Conservation (phyloP, 2,113 vertebrate species). For the Paratilapia polleni region DNA sequence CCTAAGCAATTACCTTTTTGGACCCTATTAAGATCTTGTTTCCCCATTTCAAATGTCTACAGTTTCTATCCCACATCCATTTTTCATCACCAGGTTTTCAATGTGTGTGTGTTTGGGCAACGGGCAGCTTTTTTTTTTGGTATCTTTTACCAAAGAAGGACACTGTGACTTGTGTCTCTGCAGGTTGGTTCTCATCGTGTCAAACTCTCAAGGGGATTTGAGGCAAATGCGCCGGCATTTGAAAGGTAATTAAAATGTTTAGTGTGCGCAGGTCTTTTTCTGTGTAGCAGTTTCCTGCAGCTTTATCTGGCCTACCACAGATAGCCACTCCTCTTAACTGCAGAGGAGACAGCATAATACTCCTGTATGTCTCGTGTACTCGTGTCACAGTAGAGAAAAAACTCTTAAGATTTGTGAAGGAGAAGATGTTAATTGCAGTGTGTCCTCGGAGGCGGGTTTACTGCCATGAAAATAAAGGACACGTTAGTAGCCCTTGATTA, state of each 20-base stretch:
- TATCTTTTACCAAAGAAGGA: background rate
- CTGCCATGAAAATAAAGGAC: background rate
- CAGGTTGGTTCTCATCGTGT: constrained; percentile 99
- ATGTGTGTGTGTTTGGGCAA: background rate
- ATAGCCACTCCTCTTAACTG: constrained; percentile 4
- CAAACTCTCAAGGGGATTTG: constrained; percentile 96
- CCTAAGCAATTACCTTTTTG: background rate
- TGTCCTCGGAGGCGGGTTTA: constrained; percentile 5
- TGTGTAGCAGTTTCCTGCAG: constrained; percentile 12
- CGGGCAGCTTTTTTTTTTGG: background rate
- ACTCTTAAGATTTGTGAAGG: background rate
- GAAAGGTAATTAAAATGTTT: constrained; percentile 86
- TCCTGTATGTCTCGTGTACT: background rate
- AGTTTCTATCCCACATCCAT: constrained; percentile 19
- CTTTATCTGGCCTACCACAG: constrained; percentile 21
- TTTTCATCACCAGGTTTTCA: constrained; percentile 32
- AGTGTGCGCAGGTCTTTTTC: background rate
- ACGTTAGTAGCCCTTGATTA: constrained; percentile 3
- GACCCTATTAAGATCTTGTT: constrained; percentile 7
- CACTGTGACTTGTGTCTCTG: constrained; percentile 37
- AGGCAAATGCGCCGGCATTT: constrained; percentile 97
- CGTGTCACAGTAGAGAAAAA: background rate
- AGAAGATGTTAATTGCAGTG: constrained; percentile 24
- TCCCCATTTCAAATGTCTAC: background rate
- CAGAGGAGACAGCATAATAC: background rate